Evolutionary conservation across 2,797 vertebrate genomes (phyloP).

Genomic region (Danio kyathit): DNA sequence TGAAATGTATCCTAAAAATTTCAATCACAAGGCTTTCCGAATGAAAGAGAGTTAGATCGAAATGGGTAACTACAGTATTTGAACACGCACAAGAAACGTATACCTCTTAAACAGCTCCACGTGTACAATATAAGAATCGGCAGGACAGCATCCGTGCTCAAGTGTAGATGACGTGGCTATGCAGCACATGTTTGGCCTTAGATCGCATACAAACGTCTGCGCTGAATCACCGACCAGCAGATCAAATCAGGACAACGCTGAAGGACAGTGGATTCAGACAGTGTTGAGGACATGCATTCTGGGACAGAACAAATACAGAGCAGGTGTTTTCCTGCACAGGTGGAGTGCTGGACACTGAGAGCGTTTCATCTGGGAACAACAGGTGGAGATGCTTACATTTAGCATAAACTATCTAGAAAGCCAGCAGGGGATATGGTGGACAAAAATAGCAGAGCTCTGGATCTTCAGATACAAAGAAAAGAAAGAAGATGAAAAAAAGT

Average conservation of each 20-base stretch:
- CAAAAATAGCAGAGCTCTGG: conserved; percentile 24
- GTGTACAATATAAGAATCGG: conserved; percentile 33
- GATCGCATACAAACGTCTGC: conserved; percentile 33
- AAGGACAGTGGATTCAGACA: conserved; percentile 31
- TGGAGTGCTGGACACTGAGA: conserved; percentile 6
- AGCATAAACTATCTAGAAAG: conserved; percentile 38
- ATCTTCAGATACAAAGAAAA: conserved; percentile 20
- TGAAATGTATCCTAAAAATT: no score
- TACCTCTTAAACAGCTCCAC: conserved; percentile 32
- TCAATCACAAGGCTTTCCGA: conserved; percentile 3
- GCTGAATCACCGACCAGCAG: conserved; percentile 35
- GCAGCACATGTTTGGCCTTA: conserved; percentile 43
- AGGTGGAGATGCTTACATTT: conserved; percentile 46
- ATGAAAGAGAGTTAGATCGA: conserved; percentile 46
- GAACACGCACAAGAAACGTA: conserved; percentile 32
- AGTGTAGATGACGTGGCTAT: conserved; percentile 43
- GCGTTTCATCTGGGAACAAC: background rate
- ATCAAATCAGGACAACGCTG: conserved; percentile 34
- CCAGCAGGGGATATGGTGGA: conserved; percentile 8
- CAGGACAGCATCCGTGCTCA: conserved; percentile 28
- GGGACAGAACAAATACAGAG: background rate
- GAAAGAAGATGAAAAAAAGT: conserved; percentile 35
- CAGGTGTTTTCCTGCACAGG: conserved; percentile 28
- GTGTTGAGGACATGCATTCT: conserved; percentile 11
- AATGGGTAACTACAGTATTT: conserved; percentile 58